Evolutionary conservation across 2,888 invertebrate species (phyloP).

Genomic region (Hirtodrosophila duncani): DNA sequence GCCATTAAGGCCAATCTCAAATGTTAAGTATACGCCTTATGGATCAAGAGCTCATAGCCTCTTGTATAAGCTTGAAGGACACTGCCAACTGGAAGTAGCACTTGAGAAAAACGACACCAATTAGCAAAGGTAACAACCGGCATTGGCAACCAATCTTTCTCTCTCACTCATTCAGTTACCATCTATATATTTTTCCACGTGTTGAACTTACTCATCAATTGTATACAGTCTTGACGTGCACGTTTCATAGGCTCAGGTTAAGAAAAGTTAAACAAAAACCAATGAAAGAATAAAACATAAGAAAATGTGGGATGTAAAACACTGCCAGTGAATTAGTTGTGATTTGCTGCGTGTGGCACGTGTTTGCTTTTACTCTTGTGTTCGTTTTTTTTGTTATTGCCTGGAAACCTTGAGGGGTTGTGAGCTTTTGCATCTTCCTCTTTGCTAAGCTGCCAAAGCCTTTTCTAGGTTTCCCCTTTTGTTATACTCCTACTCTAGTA

Average conservation of each 20-base stretch:
- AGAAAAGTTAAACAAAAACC: not conserved
- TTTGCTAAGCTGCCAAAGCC: constrained; percentile 35
- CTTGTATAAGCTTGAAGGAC: too few relatives aligned
- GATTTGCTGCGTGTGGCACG: constrained; percentile 54
- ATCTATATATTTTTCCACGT: constrained; percentile 2
- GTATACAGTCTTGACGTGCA: constrained; percentile 38
- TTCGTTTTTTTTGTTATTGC: not conserved
- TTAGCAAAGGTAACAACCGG: constrained; percentile 43
- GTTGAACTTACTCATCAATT: constrained; percentile 27
- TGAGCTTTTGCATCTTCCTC: not conserved
- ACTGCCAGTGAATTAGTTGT: constrained; percentile 42
- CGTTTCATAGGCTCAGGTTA: constrained; percentile 27
- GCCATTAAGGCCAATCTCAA: too few relatives aligned
- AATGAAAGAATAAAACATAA: not conserved
- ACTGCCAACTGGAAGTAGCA: not conserved
- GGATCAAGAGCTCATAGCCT: too few relatives aligned
- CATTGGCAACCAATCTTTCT: constrained; percentile 26
- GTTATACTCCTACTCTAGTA: too few relatives aligned
- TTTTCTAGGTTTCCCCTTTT: constrained; percentile 9
- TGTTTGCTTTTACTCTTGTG: constrained; percentile 15
- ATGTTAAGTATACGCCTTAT: constrained; percentile 28
- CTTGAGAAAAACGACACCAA: constrained; percentile 41
- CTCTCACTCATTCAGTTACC: too few relatives aligned
- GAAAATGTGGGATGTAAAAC: constrained; percentile 7
- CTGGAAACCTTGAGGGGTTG: not conserved